phyloP scores from a whole-genome alignment of 1,140 invertebrate genomes.

The Heliconius melpomene region DNA sequence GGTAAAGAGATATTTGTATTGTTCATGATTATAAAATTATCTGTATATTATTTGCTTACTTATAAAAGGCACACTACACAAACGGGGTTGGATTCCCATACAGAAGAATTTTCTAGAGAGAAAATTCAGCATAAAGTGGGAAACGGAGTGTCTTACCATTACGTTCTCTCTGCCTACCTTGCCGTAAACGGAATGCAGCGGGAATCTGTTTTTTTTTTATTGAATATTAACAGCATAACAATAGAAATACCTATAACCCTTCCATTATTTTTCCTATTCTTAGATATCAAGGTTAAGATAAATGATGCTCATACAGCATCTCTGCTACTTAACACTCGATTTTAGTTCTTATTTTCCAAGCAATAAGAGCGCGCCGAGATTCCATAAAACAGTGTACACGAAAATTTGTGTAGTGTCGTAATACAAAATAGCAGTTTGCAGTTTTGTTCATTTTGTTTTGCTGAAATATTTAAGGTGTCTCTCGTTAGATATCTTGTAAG shows the following conservation, averaged over 20 bases:
- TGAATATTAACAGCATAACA: neutral
- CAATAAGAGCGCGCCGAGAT: neutral
- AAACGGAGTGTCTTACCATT: too few species aligned
- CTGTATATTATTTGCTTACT: too few species aligned
- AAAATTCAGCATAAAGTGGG: too few species aligned
- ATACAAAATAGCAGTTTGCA: conserved; percentile 25
- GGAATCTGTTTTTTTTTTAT: too few species aligned
- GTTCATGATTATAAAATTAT: too few species aligned
- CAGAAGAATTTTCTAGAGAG: too few species aligned
- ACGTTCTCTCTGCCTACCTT: too few species aligned
- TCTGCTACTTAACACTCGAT: conserved; percentile 16
- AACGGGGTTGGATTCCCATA: too few species aligned
- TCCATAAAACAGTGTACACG: conserved; percentile 20
- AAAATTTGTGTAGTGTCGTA: conserved; percentile 21
- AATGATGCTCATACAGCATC: conserved; percentile 36
- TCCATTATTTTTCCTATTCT: neutral
- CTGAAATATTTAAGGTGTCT: conserved; percentile 5
- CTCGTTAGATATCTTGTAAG: neutral
- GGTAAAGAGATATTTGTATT: too few species aligned
- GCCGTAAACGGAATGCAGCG: too few species aligned
- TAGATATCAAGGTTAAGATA: conserved; percentile 31
- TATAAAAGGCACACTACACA: too few species aligned
- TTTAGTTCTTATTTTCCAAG: conserved; percentile 16
- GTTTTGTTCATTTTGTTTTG: conserved; percentile 18
- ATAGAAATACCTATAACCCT: neutral